Conservation (phyloP, 2,888 invertebrate species). For the Noctua janthina region DNA sequence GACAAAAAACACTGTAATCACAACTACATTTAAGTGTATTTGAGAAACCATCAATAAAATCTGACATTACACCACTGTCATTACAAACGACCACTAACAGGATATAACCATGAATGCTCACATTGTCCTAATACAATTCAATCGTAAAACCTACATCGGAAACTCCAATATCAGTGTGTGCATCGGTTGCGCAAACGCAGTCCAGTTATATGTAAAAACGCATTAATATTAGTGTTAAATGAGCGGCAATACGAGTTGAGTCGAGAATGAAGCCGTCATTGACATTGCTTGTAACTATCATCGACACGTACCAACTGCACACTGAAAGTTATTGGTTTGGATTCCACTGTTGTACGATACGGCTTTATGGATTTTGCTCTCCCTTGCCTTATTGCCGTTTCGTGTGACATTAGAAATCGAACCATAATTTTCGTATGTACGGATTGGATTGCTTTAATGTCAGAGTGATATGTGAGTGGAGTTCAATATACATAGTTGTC, state of each 20-base stretch:
- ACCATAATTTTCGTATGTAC: background rate
- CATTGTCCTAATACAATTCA: conserved; percentile 25
- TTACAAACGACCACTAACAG: conserved; percentile 16
- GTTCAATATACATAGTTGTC: background rate
- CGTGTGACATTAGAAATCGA: background rate
- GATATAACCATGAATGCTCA: conserved; percentile 23
- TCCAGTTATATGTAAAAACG: conserved; percentile 62
- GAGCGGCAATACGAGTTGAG: conserved; percentile 73
- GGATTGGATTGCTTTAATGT: background rate
- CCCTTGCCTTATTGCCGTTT: background rate
- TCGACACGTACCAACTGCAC: conserved; percentile 77
- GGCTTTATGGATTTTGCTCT: background rate
- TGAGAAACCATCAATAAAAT: background rate
- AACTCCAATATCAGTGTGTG: conserved; percentile 56
- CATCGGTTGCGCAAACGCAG: conserved; percentile 67
- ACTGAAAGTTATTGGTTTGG: conserved; percentile 66
- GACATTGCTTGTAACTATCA: conserved; percentile 79
- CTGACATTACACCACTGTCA: conserved; percentile 7
- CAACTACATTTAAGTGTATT: background rate
- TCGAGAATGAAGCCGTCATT: conserved; percentile 80
- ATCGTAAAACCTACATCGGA: conserved; percentile 26
- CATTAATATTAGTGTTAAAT: conserved; percentile 74
- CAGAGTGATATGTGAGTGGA: background rate
- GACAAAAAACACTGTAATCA: background rate
- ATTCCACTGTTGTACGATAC: conserved; percentile 66